Evolutionary conservation across 2,113 vertebrate genomes (phyloP).

Genomic region (Clupea harengus): DNA sequence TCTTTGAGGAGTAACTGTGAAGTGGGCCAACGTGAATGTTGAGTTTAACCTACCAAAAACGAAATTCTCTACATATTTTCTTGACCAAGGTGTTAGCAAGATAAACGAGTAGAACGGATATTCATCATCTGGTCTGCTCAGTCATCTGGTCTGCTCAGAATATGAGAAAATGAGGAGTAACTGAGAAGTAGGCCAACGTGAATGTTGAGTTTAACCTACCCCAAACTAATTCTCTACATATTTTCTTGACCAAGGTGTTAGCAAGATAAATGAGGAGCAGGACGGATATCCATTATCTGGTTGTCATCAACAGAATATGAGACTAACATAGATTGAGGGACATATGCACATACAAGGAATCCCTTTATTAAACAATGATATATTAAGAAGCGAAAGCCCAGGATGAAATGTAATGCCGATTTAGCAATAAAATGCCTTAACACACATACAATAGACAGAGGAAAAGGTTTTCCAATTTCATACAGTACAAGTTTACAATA

Average conservation of each 20-base stretch:
- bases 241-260: background rate
- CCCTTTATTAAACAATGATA: background rate
- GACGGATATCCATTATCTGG: background rate
- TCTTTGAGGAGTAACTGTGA: background rate
- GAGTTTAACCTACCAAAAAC: background rate
- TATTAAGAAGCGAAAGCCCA: background rate
- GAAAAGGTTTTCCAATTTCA: no score
- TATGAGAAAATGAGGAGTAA: background rate
- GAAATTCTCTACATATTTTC: background rate
- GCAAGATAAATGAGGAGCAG: background rate
- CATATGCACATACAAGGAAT: background rate
- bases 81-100: background rate
- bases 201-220: background rate
- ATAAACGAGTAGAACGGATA: background rate
- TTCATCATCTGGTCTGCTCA: background rate
- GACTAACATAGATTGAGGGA: background rate
- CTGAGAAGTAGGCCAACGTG: background rate
- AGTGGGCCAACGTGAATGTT: background rate
- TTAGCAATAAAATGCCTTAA: no score
- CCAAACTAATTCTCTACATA: background rate
- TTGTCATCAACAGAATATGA: background rate
- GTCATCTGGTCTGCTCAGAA: no score
- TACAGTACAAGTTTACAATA: no score
- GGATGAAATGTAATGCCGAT: background rate
- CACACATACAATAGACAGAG: no score